phyloP scores from a whole-genome alignment of 2,113 vertebrate genomes.

The Sinocyclocheilus grahami region DNA sequence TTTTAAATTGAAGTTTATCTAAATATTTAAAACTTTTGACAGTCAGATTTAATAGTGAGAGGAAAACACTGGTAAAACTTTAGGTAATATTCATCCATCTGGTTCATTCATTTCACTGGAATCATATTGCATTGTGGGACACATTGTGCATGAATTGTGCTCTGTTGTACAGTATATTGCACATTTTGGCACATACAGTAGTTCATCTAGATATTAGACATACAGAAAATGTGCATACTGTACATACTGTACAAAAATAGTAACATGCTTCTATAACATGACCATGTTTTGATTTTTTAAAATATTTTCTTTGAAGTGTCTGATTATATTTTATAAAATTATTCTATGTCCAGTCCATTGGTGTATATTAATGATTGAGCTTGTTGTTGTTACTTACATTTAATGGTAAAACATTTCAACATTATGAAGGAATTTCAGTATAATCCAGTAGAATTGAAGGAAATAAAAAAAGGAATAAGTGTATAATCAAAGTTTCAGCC shows the following conservation, averaged over 20 bases:
- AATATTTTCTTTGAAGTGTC: not conserved
- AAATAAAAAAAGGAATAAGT: not conserved
- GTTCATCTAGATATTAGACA: not conserved
- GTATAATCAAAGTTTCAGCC: not conserved
- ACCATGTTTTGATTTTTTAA: not conserved
- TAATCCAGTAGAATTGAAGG: not conserved
- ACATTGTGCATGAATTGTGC: not conserved
- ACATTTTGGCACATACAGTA: not conserved
- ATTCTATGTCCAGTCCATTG: not conserved
- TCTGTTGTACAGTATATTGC: not conserved
- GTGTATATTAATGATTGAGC: not conserved
- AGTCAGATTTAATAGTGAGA: not conserved
- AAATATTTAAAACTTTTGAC: not conserved
- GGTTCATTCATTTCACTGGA: not conserved
- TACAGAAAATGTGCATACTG: not conserved
- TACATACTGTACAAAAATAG: not conserved
- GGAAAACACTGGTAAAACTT: not conserved
- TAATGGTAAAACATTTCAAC: not conserved
- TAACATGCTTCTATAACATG: not conserved
- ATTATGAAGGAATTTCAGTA: not conserved
- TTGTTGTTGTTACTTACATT: not conserved
- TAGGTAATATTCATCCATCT: not conserved
- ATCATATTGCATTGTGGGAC: not conserved
- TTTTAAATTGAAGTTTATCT: not conserved
- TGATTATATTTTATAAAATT: not conserved